Evolutionary conservation across 92 coral and sea anemone genomes (phyloP).

Genomic region (Micromussa lordhowensis): DNA sequence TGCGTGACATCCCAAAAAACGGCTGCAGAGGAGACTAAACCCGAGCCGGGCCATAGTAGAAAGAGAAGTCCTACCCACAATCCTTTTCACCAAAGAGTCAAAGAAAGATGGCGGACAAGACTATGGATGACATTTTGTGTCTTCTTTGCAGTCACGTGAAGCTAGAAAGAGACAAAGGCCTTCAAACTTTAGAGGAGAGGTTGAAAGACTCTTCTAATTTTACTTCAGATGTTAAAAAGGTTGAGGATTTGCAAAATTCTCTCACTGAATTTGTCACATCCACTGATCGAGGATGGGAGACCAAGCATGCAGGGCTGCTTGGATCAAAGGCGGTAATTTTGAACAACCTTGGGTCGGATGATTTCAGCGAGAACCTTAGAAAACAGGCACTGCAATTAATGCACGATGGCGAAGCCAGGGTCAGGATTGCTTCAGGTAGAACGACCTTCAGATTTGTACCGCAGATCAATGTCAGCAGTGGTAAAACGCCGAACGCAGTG

Average conservation of each 20-base stretch:
- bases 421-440: slow-evolving; percentile 90
- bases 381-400: slow-evolving; percentile 70
- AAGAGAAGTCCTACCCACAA: neutral
- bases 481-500: too few relatives aligned
- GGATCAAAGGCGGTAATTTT: slow-evolving; percentile 81
- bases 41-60: neutral
- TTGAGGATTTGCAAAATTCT: slow-evolving; percentile 65
- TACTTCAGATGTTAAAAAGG: slow-evolving; percentile 39
- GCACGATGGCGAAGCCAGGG: slow-evolving; percentile 95
- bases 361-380: slow-evolving; percentile 70
- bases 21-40: too few relatives aligned
- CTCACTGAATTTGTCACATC: slow-evolving; percentile 69
- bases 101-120: slow-evolving; percentile 61
- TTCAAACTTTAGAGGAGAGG: slow-evolving; percentile 72
- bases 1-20: too few relatives aligned
- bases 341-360: slow-evolving; percentile 68
- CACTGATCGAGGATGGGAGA: slow-evolving; percentile 80
- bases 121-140: slow-evolving; percentile 59
- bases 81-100: neutral
- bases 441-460: neutral
- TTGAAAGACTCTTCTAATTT: slow-evolving; percentile 60
- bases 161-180: slow-evolving; percentile 91
- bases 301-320: slow-evolving; percentile 81
- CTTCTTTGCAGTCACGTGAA: slow-evolving; percentile 87
- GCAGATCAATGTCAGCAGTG: neutral